phyloP scores from a whole-genome alignment of 2,113 vertebrate species.

The Eudyptes chrysolophus region DNA sequence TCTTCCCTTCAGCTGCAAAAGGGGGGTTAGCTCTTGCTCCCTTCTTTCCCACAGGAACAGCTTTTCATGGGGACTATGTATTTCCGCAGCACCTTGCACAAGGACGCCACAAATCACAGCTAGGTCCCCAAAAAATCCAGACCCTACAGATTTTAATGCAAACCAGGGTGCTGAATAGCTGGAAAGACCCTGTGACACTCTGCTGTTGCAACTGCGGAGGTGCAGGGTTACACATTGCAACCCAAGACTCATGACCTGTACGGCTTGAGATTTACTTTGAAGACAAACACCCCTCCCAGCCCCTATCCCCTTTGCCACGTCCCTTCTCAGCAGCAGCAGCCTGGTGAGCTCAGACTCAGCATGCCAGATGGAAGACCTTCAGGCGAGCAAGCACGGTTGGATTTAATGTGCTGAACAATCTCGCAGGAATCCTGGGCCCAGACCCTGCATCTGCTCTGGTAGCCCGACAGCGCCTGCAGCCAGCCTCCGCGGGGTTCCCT shows the following conservation, averaged over 20 bases:
- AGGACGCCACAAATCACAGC: not conserved
- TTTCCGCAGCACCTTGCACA: not conserved
- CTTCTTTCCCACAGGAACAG: not conserved
- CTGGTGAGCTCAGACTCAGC: not conserved
- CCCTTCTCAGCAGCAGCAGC: not conserved
- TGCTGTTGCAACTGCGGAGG: fast-evolving
- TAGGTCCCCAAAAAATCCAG: not conserved
- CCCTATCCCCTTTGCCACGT: not conserved
- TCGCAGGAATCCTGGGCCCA: not conserved
- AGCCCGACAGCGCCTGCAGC: not conserved
- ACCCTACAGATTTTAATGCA: not conserved
- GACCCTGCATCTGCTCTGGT: not conserved
- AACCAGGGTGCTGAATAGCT: not conserved
- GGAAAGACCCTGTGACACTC: not conserved
- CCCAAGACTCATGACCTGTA: not conserved
- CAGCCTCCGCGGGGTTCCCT: not conserved
- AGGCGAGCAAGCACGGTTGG: not conserved
- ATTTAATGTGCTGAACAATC: not conserved
- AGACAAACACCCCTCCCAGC: not conserved
- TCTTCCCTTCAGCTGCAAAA: not conserved
- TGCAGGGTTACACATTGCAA: fast-evolving
- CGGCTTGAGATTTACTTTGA: fast-evolving
- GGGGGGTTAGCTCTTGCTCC: not conserved
- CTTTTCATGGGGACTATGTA: not conserved
- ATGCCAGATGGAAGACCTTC: slow-evolving; percentile 12